Percentiles rank a stretch among this genome's conserved stretches.
These are phyloP conservation scores for Hemicrepidius hirtus DNA, from an alignment of 2,888 invertebrate species.

Conservation along the genomic window DNA sequence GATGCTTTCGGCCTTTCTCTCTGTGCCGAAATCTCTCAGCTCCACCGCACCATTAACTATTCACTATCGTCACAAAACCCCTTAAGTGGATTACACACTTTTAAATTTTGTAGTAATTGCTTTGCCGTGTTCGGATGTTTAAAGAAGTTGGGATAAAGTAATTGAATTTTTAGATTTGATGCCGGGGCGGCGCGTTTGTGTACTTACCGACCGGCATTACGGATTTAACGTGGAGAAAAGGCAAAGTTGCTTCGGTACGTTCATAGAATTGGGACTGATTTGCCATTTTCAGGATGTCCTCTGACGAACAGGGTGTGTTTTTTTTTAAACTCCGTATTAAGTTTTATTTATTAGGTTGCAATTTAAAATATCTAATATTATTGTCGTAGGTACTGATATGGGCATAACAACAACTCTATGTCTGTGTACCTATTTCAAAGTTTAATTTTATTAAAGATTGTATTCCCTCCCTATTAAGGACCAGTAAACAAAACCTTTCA, in stretches of 20 bases:
- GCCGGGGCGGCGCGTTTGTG: constrained; percentile 52
- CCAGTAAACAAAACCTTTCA: no score
- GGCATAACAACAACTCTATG: no score
- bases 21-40: constrained; percentile 19
- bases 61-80: constrained; percentile 61
- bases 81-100: constrained; percentile 67
- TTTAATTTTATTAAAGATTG: no score
- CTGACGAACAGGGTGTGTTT: no score
- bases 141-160: constrained; percentile 56
- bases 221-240: constrained; percentile 41
- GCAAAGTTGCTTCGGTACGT: constrained; percentile 20
- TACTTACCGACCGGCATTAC: constrained; percentile 49
- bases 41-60: constrained; percentile 62
- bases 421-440: no score
- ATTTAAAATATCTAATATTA: no score
- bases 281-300: neutral
- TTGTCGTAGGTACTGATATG: no score
- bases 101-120: constrained; percentile 68
- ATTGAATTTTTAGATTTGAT: constrained; percentile 55
- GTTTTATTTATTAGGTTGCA: no score
- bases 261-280: neutral
- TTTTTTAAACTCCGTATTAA: no score
- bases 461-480: no score
- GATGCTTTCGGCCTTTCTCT: neutral
- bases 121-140: constrained; percentile 61